These are phyloP conservation scores for Capitella teleta DNA, from an alignment of 1,140 invertebrate species.

Conservation along the genomic window DNA sequence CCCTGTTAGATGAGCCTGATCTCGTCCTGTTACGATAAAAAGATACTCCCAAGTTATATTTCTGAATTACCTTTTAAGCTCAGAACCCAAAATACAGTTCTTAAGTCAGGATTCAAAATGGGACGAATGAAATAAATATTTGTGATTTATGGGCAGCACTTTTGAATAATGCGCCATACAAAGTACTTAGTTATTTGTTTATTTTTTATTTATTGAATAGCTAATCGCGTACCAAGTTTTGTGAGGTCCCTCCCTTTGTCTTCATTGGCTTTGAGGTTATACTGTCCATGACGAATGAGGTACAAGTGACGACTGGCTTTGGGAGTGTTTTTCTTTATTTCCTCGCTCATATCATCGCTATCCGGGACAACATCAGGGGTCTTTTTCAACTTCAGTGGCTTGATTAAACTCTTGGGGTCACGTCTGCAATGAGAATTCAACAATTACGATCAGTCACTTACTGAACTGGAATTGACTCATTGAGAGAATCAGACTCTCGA, in stretches of 20 bases:
- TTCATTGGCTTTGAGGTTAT: constrained; percentile 58
- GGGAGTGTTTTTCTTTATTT: neutral
- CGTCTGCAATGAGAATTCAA: neutral
- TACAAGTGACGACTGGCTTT: neutral
- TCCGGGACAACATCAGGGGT: too few species aligned
- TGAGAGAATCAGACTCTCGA: neutral
- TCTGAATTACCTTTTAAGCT: constrained; percentile 7
- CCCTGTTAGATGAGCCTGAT: constrained; percentile 75
- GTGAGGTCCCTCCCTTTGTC: constrained; percentile 72
- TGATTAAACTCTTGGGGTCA: neutral
- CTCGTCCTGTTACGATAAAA: constrained; percentile 50
- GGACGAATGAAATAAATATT: neutral
- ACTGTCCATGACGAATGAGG: constrained; percentile 58
- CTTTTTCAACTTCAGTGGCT: neutral
- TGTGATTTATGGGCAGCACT: neutral
- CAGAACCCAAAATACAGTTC: constrained; percentile 9
- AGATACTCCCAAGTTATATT: constrained; percentile 11
- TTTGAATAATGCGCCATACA: neutral
- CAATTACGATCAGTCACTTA: neutral
- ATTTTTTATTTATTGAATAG: neutral
- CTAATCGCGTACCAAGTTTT: constrained; percentile 52
- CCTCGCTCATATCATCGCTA: neutral
- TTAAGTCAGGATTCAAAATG: constrained; percentile 11
- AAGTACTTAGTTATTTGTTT: neutral
- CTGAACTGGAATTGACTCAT: neutral